A percentile compares a stretch with the other conserved stretches of the same genome.
phyloP scores from a whole-genome alignment of 2,888 invertebrate genomes.

The Steinernema carpocapsae region DNA sequence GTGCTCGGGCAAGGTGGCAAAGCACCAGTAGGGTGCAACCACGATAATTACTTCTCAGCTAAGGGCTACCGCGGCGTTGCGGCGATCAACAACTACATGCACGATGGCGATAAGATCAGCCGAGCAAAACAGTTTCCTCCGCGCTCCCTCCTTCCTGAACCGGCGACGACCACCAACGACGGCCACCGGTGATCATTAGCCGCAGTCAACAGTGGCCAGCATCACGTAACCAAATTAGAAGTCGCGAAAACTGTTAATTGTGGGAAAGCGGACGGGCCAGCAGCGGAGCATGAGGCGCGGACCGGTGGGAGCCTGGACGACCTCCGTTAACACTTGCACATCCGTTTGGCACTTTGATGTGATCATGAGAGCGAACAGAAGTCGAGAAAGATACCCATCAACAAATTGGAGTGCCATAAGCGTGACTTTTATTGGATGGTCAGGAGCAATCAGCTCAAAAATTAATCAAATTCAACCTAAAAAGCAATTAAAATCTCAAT shows the following conservation, averaged over 20 bases:
- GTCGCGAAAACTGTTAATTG: constrained; percentile 31
- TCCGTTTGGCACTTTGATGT: constrained; percentile 30
- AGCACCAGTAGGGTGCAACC: neutral
- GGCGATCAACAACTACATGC: constrained; percentile 13
- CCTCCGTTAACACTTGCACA: constrained; percentile 29
- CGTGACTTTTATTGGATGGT: no score
- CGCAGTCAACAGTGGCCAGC: neutral
- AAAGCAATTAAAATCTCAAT: no score
- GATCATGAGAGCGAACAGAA: constrained; percentile 25
- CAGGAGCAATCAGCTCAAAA: no score
- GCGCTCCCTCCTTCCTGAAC: neutral
- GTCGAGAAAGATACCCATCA: neutral
- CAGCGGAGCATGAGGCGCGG: neutral
- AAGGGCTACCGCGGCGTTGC: neutral
- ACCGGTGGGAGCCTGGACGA: neutral
- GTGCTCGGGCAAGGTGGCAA: neutral
- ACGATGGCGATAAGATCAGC: constrained; percentile 31
- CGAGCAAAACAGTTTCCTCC: neutral
- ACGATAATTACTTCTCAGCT: constrained; percentile 11
- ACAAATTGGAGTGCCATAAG: neutral
- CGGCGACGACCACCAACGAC: constrained; percentile 1
- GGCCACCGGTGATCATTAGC: neutral
- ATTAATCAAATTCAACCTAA: no score
- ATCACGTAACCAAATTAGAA: constrained; percentile 29
- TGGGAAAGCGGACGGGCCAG: neutral